Base-by-base conservation (phyloP, 2,888 invertebrate species). In the Allygus modestus region DNA sequence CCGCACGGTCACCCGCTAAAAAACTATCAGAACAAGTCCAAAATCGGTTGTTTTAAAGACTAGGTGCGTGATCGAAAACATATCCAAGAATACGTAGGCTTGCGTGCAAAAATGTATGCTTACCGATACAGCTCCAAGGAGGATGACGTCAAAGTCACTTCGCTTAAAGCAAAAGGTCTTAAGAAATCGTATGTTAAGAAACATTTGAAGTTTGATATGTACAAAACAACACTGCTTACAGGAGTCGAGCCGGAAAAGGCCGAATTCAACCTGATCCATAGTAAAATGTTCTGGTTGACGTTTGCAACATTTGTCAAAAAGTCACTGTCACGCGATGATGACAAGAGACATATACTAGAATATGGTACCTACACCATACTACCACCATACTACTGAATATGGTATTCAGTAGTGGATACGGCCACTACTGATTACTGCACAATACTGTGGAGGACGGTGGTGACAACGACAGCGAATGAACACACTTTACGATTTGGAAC, bases 31-130 rank as follows among this genome's bases (percentile, higher is more conserved):
- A 61, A 61, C 15, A 61, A 61, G 23, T 28, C 26, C 11, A 61
- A 61, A 15, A 61, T 61, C 9, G 61, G 61, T n/a, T 61, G 61
- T 23, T 61, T 61, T 15, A 61, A 61, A 61, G 17, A 61, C 15
- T 5, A 61, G 17, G 23, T 20, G 17, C 23, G 15, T 11, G 26
- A 28, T 61, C 9, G 61, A 28, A 61, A 61, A 20, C 26, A 61
- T 1, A 61, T 61, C 20, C 61, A 61, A 61, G 65, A 65, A 4
- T 31, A 65, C 12, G 28, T 65, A 2, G 65, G 65, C 0, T 28
- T 65, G 20, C 28, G 12, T 28, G 17, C 65, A 2, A 65, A 65
- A 65, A 65, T 65, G 65, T 31, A 65, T 15, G 65, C 65, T 2
- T 31, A 65, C 15, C 28, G 65, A 2, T 69, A 61, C 26, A 61